Evolutionary conservation across 2,113 vertebrate species (phyloP).

Genomic region (Sturnira hondurensis): DNA sequence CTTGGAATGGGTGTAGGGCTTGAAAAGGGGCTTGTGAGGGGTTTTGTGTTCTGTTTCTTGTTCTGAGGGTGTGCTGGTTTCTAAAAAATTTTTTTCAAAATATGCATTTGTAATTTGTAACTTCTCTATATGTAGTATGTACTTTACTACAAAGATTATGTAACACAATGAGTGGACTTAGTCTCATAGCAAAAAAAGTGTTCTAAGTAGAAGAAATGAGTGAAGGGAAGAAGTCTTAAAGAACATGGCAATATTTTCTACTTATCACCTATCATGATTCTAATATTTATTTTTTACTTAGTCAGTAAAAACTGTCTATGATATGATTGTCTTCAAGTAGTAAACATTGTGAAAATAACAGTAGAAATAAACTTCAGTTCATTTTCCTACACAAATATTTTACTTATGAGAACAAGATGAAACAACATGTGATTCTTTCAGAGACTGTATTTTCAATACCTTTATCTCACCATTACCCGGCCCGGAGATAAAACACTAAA

Average conservation of each 20-base stretch:
- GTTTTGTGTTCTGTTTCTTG: not conserved
- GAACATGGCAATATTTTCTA: not conserved
- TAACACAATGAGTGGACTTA: not conserved
- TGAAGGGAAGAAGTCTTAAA: not conserved
- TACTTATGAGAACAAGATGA: not conserved
- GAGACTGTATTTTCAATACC: not conserved
- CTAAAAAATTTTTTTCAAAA: not conserved
- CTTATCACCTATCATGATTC: not conserved
- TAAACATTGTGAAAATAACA: conserved; percentile 13
- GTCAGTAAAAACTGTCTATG: not conserved
- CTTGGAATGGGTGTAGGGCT: not conserved
- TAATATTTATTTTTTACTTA: not conserved
- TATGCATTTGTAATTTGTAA: not conserved
- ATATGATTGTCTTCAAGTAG: not conserved
- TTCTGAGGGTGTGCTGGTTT: not conserved
- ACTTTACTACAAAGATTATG: not conserved
- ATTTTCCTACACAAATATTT: not conserved
- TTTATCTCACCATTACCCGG: not conserved
- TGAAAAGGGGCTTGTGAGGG: not conserved
- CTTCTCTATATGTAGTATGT: not conserved
- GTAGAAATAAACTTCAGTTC: not conserved
- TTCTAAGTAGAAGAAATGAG: not conserved
- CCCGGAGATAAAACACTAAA: not conserved
- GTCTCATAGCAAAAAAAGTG: not conserved
- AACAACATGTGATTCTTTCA: not conserved